These are phyloP conservation scores for Synaphobranchus kaupii DNA, from an alignment of 2,797 vertebrate species.

Conservation along the genomic window DNA sequence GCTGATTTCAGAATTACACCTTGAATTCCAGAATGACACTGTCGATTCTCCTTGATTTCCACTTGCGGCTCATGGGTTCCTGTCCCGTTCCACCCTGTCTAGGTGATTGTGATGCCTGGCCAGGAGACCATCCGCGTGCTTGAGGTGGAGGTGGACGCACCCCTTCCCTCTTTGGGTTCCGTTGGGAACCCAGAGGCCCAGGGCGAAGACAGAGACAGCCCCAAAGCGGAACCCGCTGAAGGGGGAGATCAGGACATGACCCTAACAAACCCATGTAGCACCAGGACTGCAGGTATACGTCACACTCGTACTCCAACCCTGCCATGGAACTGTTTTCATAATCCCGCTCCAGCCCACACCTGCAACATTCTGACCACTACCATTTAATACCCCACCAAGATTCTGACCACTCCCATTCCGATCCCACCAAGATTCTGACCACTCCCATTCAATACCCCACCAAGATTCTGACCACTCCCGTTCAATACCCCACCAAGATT, in stretches of 20 bases:
- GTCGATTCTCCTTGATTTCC: not conserved
- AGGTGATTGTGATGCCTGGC: conserved; percentile 97
- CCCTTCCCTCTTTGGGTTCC: conserved; percentile 57
- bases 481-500: no score
- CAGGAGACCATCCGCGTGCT: conserved; percentile 94
- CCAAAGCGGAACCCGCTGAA: conserved; percentile 52
- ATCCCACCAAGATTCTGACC: not conserved
- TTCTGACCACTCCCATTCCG: not conserved
- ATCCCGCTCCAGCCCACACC: not conserved
- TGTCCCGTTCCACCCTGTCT: conserved; percentile 30
- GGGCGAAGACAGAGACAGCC: conserved; percentile 49
- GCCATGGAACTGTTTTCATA: not conserved
- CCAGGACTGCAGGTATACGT: conserved; percentile 61
- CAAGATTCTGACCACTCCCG: no score
- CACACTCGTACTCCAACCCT: conserved; percentile 13
- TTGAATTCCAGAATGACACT: not conserved
- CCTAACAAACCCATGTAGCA: conserved; percentile 43
- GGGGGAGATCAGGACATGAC: conserved; percentile 47
- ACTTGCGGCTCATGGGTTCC: not conserved
- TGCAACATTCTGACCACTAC: not conserved
- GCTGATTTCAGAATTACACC: not conserved
- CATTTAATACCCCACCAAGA: not conserved
- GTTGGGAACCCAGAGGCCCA: conserved; percentile 60
- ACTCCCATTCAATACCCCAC: no score
- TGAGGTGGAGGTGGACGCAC: conserved; percentile 86